Evolutionary conservation across 2,797 vertebrate species (phyloP).

Genomic region (Acipenser oxyrinchus): DNA sequence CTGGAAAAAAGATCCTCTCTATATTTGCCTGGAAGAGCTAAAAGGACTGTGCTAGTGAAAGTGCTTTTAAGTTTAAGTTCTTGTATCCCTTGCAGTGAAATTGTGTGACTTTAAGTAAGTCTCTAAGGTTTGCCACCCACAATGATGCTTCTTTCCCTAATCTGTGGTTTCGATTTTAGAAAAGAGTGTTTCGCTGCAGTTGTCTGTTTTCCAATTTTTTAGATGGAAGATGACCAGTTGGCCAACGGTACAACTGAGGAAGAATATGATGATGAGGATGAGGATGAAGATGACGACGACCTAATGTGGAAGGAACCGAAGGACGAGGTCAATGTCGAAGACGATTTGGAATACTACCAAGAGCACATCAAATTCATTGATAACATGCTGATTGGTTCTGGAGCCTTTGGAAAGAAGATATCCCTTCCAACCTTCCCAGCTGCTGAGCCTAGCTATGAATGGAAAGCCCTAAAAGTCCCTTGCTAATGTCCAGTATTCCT

Average conservation of each 20-base stretch:
- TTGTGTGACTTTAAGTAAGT: no score
- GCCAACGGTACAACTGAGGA: slow-evolving; percentile 74
- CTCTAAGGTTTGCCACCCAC: no score
- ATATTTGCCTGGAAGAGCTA: no score
- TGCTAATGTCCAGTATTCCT: slow-evolving; percentile 54
- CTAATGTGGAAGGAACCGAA: slow-evolving; percentile 74
- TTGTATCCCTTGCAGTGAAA: no score
- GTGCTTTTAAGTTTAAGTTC: no score
- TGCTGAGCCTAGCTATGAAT: slow-evolving; percentile 67
- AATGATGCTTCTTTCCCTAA: no score
- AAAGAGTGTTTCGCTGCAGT: background rate
- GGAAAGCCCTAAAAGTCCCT: slow-evolving; percentile 78
- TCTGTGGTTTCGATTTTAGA: no score
- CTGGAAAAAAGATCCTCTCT: no score
- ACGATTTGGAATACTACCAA: slow-evolving; percentile 89
- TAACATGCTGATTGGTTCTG: slow-evolving; percentile 94
- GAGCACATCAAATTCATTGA: slow-evolving; percentile 97
- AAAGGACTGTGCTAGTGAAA: no score
- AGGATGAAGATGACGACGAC: slow-evolving; percentile 61
- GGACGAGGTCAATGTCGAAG: slow-evolving; percentile 84
- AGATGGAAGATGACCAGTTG: slow-evolving; percentile 75
- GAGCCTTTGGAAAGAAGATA: slow-evolving; percentile 94
- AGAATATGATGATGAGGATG: slow-evolving; percentile 57
- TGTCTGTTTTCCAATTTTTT: slow-evolving; percentile 10
- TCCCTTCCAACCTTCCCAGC: slow-evolving; percentile 70